Base-by-base conservation (phyloP, 1,140 invertebrate genomes). In the Rhyzopertha dominica region DNA sequence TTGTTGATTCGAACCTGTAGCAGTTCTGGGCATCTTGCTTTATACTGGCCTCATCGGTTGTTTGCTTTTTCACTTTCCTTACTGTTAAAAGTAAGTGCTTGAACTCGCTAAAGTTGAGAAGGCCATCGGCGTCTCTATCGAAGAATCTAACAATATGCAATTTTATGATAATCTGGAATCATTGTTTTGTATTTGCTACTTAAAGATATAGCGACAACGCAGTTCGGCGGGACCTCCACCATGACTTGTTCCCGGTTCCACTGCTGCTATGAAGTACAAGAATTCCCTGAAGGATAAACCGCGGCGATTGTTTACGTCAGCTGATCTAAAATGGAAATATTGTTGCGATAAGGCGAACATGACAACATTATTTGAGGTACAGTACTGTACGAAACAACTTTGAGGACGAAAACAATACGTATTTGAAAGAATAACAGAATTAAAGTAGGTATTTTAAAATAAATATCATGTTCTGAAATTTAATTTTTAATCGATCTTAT, bases 141-240 rank as follows among this genome's bases (percentile, higher is more conserved):
- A 53, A 62, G 26, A 51, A 63, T 43, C 58, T 58, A 48, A 23
- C 53, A 56, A 47, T 37, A n/a, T n/a, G 10, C 3, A 5, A 5
- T 36, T 24, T 26, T 31, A n/a, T 37, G 12, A 25, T 16, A 25
- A 16, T 25, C 20, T 9, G 17, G 31, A 18, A 23, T n/a, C n/a
- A n/a, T n/a, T n/a, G n/a, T n/a, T n/a, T n/a, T n/a, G n/a, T n/a
- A n/a, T n/a, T n/a, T n/a, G 26, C 18, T 47, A 67, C 68, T 68
- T 68, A 46, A 73, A 74, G 22, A 74, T 72, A 45, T 70, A 74
- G 47, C 61, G 54, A 46, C 68, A 69, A 22, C 72, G 55, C 22
- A 72, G 57, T 43, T 73, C 69, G 1, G 66, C 70, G 0, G 65
- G 51, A 4, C 53, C 14, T 2, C 71, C 71, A 18, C 49, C 63